These are phyloP conservation scores for Lepidocyrtinus sp. DNA, from an alignment of 2,888 invertebrate genomes.

Conservation along the genomic window DNA sequence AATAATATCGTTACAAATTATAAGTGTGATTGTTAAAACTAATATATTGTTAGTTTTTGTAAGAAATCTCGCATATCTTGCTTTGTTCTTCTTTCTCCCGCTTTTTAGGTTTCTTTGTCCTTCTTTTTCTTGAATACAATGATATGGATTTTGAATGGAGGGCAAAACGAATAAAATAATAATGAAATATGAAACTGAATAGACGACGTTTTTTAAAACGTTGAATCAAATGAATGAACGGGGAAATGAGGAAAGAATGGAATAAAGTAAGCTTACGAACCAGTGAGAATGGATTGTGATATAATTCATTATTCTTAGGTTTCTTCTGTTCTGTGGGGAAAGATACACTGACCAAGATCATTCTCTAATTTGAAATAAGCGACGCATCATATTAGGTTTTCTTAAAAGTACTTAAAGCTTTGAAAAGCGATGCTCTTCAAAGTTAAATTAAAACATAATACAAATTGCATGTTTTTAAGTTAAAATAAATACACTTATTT, in stretches of 20 bases:
- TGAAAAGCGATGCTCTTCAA: no score
- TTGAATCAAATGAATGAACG: constrained; percentile 29
- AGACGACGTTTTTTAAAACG: neutral
- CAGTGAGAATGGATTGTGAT: constrained; percentile 41
- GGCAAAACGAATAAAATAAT: neutral
- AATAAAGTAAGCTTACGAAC: neutral
- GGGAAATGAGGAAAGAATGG: constrained; percentile 51
- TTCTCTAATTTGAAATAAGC: no score
- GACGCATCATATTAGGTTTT: no score
- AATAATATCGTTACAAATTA: neutral
- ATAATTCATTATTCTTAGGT: constrained; percentile 30
- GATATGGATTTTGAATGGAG: neutral
- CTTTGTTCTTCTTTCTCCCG: neutral
- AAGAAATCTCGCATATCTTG: neutral
- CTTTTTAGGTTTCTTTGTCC: neutral
- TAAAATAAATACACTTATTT: no score
- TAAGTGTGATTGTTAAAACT: neutral
- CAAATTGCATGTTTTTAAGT: no score
- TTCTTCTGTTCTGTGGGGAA: constrained; percentile 2
- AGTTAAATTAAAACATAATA: no score
- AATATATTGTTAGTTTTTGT: neutral
- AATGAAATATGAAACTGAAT: neutral
- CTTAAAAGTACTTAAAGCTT: no score
- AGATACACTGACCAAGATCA: constrained; percentile 50
- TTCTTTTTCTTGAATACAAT: neutral